Evolutionary conservation across 2,888 invertebrate species (phyloP).

Genomic region (Orchesellides sinensis): DNA sequence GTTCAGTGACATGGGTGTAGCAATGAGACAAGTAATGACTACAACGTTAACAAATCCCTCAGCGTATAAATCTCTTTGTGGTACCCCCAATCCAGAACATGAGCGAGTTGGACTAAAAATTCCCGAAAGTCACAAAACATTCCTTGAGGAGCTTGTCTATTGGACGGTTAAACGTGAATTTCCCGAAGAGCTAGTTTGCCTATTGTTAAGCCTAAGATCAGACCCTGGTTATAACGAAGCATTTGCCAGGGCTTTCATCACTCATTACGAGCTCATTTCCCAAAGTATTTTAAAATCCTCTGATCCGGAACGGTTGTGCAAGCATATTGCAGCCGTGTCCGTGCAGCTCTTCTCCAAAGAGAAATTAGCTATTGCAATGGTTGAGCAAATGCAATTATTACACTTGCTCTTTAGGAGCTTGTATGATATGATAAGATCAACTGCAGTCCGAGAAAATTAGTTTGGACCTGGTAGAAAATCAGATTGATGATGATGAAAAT

Average conservation of each 20-base stretch:
- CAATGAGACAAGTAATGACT: conserved; percentile 78
- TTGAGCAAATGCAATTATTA: conserved; percentile 90
- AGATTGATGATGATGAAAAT: too few relatives aligned
- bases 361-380: conserved; percentile 92
- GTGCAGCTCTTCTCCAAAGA: conserved; percentile 97
- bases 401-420: conserved; percentile 80
- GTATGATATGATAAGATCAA: conserved; percentile 57
- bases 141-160: conserved; percentile 96
- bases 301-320: conserved; percentile 94
- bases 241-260: conserved; percentile 94
- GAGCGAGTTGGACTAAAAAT: conserved; percentile 27
- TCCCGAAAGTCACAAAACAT: conserved; percentile 79
- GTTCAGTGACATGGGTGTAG: conserved; percentile 79
- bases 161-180: conserved; percentile 99
- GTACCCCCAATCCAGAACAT: conserved; percentile 27
- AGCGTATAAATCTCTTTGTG: conserved; percentile 63
- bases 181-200: conserved; percentile 96
- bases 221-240: conserved; percentile 96
- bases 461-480: background rate
- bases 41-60: conserved; percentile 76
- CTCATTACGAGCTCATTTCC: conserved; percentile 96
- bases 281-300: conserved; percentile 90
- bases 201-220: conserved; percentile 95
- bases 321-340: conserved; percentile 97
- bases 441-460: conserved; percentile 29